Evolutionary conservation across 1,140 invertebrate species (phyloP), one percentile per base, ranked within the genome.

Genomic region (Zaprionus davidi): DNA sequence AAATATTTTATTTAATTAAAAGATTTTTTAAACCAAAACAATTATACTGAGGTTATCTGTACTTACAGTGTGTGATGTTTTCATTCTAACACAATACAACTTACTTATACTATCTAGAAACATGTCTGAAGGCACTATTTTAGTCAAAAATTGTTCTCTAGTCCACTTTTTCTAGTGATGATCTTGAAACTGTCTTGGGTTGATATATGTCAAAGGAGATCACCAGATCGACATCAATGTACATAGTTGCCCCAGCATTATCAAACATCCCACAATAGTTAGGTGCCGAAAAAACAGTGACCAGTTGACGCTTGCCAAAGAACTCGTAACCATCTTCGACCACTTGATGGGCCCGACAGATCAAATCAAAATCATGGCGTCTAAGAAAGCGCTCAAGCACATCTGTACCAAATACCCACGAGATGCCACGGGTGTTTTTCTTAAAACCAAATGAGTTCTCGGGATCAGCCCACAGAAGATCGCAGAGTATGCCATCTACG

Each of bases 271-370:
- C 97, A 92, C 96, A 97, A 93, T 97, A 97, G 86, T 97, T 97
- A 2, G 96, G 96, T 3, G 64, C 97, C 2, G 96, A 97, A 90
- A 99, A 99, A n/a, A 99, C 93, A 5, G 99, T 99, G 13, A 99
- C 98, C 57, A 99, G 94, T 92, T 99, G 98, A 78, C 98, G 94
- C 93, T 99, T 99, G 1, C 98, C 98, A 93, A 99, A 99, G 93
- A 99, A 99, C 93, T 99, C 98, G 93, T 99, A 99, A 4, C 98
- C 98, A 94, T 99, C 98, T 94, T 99, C 98, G 2, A 99, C 98
- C 6, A 99, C 98, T 94, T 99, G 98, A 94, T 99, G 98, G 44
- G 98, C 98, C 84, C 98, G 95, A 92, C 98, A 99, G 88, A 99
- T 98, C 73, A 99, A 94, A 94, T 99, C 98, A 93, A 99, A 96